Base-by-base conservation (phyloP, 2,797 vertebrate species). In the Podarcis siculus region DNA sequence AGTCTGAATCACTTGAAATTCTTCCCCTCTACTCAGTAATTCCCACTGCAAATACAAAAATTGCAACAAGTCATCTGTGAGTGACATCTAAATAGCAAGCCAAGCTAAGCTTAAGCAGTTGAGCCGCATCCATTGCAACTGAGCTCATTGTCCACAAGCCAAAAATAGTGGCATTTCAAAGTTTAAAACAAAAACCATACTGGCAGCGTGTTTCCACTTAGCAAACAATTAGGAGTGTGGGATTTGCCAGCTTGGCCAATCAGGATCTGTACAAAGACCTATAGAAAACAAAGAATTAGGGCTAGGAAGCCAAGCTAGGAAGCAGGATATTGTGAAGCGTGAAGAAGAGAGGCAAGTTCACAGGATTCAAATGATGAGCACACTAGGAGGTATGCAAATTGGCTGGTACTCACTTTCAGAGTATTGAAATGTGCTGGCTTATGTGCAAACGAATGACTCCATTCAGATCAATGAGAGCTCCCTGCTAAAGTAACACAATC, bases 301-400 rank as follows among this genome's bases (percentile, higher is more conserved):
- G 27, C 58, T 88, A n/a, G 27, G 12, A 27, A 71, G 0, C 23
- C 73, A 83, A 82, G 72, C 6, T 5, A 87, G 7, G 82, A 89
- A 84, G 79, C 72, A 84, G 80, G 0, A 0, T 90, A 86, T 75
- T 78, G 55, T 79, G 69, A 85, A 72, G 42, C 67, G 37, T 15
- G 58, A 79, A 72, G 82, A 25, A 85, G 0, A 23, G 76, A 84
- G 61, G 30, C 85, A 37, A 87, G 23, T 90, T 85, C 90, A 67
- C 32, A n/a, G 49, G 64, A 89, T 66, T 75, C 85, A 83, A 92
- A 64, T 79, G 87, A 76, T 21, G 87, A 83, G 79, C 87, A 5
- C 85, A 79, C 67, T 91, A 84, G 91, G 91, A 91, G 92, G 85
- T 87, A 92, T 91, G 86, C 83, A 93, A 95, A 93, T 76, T 0